Base-by-base conservation (phyloP, 2,113 vertebrate genomes). In the Bubo bubo region DNA sequence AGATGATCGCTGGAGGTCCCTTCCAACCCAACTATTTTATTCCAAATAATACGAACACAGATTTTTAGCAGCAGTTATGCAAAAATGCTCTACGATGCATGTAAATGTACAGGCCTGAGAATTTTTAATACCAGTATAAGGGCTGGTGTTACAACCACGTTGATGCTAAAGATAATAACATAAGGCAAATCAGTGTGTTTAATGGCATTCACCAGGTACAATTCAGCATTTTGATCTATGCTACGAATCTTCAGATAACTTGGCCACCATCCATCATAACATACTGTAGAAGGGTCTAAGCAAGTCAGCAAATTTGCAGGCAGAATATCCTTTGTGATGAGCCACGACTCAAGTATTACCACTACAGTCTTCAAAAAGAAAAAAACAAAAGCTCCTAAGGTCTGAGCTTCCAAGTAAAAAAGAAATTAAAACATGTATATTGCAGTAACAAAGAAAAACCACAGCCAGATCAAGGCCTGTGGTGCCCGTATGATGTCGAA, bases 401-500 rank as follows among this genome's bases (percentile, higher is more conserved):
- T 20, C 75, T 27, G 30, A 71, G 34, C 26, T n/a, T 49, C 32
- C 14, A 3, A 16, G 23, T 4, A 10, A 64, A 24, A 39, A 39
- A 1, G 39, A 9, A 22, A 56, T 77, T 5, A 52, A 60, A 14
- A 0, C 7, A 2, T 0, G 7, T 2, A 0, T 5, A 5, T 1
- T 4, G 23, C 21, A 53, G 59, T 2, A 14, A 37, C 14, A 21
- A 21, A 43, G 67, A 12, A 6, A 64, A 24, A 14, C 2, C 6
- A 3, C 18, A 6, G 41, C 3, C 41, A 5, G 39, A 9, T 0
- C 9, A 3, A 18, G 56, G 50, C 53, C 22, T 4, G 3, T 0
- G 10, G 62, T 20, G 35, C 30, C 3, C 3, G 2, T 14, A 2
- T 0, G 8, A 24, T 8, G 58, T 10, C 32, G 1, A 22, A 12